Base-by-base conservation (phyloP, 2,888 invertebrate species). In the Rhagium mordax region DNA sequence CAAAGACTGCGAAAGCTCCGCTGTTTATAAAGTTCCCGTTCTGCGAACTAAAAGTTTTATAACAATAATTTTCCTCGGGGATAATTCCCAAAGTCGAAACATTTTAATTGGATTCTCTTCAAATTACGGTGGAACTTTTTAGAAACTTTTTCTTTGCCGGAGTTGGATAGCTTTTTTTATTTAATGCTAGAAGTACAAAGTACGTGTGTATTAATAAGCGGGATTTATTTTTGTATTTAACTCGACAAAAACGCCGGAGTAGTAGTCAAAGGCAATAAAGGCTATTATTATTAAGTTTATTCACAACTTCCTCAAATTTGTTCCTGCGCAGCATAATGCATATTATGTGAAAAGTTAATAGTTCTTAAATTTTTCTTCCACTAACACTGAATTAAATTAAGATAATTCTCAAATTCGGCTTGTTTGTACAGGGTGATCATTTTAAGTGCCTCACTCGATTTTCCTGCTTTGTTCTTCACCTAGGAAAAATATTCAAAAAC, bases 51-150 rank as follows among this genome's bases (percentile, higher is more conserved):
- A 81, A n/a, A 81, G 78, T 79, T 81, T 78, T 74, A 79, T 79
- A 79, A 76, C 81, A 81, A 81, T 81, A 81, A 81, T 81, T 81
- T 77, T 81, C 81, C 77, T 76, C 75, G 76, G 78, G 81, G 79
- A 81, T 81, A 78, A 81, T 79, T 81, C 75, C 71, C 76, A 71
- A 74, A 79, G 79, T 79, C 77, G 77, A 78, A 79, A 81, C 79
- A 81, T 79, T 81, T 79, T 81, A 81, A 81, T 81, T 81, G 81
- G 81, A 79, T 81, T 79, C 78, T 75, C 78, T 78, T 78, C 70
- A 69, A 72, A 76, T 72, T 76, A 75, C 71, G 74, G 61, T 66
- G 69, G 60, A 71, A 73, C 72, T 74, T 76, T 57, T 18, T 41
- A 41, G 60, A 71, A n/a, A 61, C 74, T 74, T 77, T 78, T 79